Evolutionary conservation across 1,140 invertebrate genomes (phyloP).

Genomic region (Aporrectodea caliginosa): DNA sequence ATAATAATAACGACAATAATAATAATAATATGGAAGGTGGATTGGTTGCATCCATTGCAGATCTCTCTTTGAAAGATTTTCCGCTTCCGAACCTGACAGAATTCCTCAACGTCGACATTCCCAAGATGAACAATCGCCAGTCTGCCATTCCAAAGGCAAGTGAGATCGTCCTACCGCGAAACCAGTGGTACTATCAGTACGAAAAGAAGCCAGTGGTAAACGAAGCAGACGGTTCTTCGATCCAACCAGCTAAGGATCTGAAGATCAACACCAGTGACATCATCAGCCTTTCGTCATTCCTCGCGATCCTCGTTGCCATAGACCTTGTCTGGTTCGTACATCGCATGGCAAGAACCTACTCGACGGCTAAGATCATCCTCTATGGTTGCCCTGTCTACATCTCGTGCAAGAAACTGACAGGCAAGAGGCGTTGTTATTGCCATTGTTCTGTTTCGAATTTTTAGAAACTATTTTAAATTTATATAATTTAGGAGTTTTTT

Average conservation of each 20-base stretch:
- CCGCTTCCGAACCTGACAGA: slow-evolving; percentile 32
- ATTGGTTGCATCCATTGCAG: too few species aligned
- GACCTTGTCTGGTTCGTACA: slow-evolving; percentile 32
- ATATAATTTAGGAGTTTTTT: too few species aligned
- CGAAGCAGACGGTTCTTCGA: background rate
- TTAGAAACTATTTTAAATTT: too few species aligned
- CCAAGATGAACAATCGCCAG: slow-evolving; percentile 11
- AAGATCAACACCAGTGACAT: slow-evolving; percentile 6
- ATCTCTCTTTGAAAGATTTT: slow-evolving; percentile 33
- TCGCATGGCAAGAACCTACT: slow-evolving; percentile 30
- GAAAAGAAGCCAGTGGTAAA: slow-evolving; percentile 19
- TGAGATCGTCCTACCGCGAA: slow-evolving; percentile 29
- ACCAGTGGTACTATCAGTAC: slow-evolving; percentile 34
- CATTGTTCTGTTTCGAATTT: too few species aligned
- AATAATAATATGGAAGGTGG: too few species aligned
- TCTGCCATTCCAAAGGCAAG: slow-evolving; percentile 14
- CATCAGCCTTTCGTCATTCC: slow-evolving; percentile 24
- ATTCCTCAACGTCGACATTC: slow-evolving; percentile 31
- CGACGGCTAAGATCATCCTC: slow-evolving; percentile 31
- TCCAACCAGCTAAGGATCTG: background rate
- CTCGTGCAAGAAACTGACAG: slow-evolving; percentile 24
- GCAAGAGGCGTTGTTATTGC: too few species aligned
- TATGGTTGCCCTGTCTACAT: slow-evolving; percentile 31
- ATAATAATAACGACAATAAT: too few species aligned
- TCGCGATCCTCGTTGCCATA: slow-evolving; percentile 30